Evolutionary conservation across 2,797 vertebrate genomes (phyloP).

Genomic region (Naso thynnoides): DNA sequence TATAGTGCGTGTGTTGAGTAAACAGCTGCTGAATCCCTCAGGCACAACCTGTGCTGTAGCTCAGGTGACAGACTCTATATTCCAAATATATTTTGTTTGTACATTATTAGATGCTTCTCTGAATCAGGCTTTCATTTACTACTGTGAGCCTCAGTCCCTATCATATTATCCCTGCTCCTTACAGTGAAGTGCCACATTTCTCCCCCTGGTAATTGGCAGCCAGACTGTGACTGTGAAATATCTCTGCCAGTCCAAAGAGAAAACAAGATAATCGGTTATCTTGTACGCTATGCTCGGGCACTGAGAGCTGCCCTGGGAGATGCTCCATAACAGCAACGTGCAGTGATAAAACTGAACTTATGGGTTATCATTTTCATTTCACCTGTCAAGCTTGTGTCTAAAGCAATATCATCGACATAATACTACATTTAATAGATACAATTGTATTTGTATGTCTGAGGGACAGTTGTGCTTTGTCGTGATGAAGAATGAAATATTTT

Average conservation of each 20-base stretch:
- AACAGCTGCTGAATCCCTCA: background rate
- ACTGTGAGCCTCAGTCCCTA: slow-evolving; percentile 17
- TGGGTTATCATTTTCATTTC: background rate
- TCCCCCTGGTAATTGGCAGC: slow-evolving; percentile 38
- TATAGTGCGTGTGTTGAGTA: background rate
- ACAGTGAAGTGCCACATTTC: slow-evolving; percentile 65
- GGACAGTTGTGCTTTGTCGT: background rate
- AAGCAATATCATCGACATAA: background rate
- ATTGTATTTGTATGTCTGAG: background rate
- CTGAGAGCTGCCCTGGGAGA: slow-evolving; percentile 1
- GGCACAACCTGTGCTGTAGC: background rate
- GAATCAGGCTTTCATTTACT: slow-evolving; percentile 22
- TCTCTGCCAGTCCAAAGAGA: slow-evolving; percentile 15
- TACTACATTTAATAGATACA: background rate
- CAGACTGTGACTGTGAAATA: slow-evolving; percentile 37
- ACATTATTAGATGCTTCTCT: slow-evolving; percentile 1
- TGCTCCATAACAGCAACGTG: slow-evolving; percentile 6
- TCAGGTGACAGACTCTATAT: slow-evolving; percentile 21
- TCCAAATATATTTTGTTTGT: background rate
- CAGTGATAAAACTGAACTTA: background rate
- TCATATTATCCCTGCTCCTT: slow-evolving; percentile 57
- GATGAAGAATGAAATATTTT: background rate
- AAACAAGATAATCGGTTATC: slow-evolving; percentile 18
- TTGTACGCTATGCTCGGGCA: background rate
- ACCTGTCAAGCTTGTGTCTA: background rate